Evolutionary conservation across 2,113 vertebrate genomes (phyloP).

Genomic region (Pituophis catenifer): DNA sequence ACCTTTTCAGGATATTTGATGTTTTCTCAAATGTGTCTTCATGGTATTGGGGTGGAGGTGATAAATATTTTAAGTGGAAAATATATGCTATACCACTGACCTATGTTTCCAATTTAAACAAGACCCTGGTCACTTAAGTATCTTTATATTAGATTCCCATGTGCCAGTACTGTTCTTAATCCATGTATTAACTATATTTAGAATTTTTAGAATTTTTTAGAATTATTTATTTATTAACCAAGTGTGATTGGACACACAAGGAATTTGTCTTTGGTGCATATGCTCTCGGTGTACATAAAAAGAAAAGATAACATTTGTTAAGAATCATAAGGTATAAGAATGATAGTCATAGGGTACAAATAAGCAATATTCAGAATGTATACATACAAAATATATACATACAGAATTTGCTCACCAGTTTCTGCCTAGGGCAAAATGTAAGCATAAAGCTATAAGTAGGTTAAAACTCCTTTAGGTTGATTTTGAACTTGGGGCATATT

Average conservation of each 20-base stretch:
- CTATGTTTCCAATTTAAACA: background rate
- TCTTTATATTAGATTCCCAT: background rate
- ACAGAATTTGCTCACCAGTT: background rate
- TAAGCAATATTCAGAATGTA: background rate
- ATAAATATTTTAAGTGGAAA: background rate
- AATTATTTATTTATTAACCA: too few relatives aligned
- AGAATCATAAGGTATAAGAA: too few relatives aligned
- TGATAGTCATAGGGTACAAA: too few relatives aligned
- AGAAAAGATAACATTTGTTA: too few relatives aligned
- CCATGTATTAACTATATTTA: background rate
- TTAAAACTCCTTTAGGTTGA: background rate
- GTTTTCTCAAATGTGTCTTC: background rate
- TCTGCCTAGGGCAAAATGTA: background rate
- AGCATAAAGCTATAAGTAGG: background rate
- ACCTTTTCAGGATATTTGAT: background rate
- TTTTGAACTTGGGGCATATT: background rate
- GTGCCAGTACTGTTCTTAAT: background rate
- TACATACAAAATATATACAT: background rate
- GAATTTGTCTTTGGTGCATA: too few relatives aligned
- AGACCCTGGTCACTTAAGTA: background rate
- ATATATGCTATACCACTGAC: background rate
- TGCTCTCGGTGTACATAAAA: too few relatives aligned
- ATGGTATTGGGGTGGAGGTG: background rate
- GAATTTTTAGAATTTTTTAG: too few relatives aligned
- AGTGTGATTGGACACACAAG: too few relatives aligned